Percentiles rank a stretch among this genome's conserved stretches.
These are phyloP conservation scores for Isurus oxyrinchus DNA, from an alignment of 2,113 vertebrate species.

Conservation along the genomic window DNA sequence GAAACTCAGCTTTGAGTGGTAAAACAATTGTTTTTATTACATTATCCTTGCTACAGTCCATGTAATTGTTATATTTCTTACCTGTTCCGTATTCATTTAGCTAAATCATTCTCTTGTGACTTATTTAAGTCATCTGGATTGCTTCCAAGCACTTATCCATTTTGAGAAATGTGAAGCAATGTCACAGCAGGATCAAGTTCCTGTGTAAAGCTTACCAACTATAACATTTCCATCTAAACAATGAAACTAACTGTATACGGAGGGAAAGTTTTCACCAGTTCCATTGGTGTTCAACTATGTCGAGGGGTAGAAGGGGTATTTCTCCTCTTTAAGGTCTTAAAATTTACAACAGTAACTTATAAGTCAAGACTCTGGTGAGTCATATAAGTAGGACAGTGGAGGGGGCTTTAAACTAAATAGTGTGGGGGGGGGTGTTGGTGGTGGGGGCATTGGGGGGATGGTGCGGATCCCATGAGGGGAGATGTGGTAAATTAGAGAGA, in stretches of 20 bases:
- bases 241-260: not conserved
- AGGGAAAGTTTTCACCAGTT: not conserved
- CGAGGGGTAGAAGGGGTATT: not conserved
- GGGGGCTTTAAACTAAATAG: no score
- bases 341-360: not conserved
- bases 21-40: not conserved
- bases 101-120: not conserved
- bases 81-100: not conserved
- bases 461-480: no score
- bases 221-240: not conserved
- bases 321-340: not conserved
- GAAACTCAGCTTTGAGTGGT: not conserved
- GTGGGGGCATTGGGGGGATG: no score
- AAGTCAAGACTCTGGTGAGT: no score
- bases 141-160: not conserved
- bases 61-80: slow-evolving; percentile 11
- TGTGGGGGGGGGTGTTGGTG: no score
- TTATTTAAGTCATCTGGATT: slow-evolving; percentile 10
- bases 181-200: not conserved
- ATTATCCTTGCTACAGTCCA: not conserved
- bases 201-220: not conserved
- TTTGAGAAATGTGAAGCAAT: not conserved
- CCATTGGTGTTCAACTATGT: not conserved
- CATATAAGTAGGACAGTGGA: no score
- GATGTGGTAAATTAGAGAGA: not conserved